Conservation (phyloP, 1,140 invertebrate genomes). For the Drosophila bifasciata region DNA sequence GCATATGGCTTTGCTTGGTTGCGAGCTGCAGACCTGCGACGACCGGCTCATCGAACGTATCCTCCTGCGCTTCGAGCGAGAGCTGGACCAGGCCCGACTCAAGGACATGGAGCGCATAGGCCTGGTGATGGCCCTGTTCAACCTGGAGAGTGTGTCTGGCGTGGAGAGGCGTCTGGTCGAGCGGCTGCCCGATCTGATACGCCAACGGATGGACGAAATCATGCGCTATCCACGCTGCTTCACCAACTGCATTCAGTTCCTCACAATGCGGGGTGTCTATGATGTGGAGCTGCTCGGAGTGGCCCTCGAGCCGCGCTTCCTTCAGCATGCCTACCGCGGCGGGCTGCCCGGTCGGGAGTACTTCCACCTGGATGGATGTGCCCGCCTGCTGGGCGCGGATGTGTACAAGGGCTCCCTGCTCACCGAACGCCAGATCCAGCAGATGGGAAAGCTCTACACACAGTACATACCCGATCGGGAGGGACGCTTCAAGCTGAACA, state of each 20-base stretch:
- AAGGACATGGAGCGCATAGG: slow-evolving; percentile 88
- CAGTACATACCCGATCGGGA: slow-evolving; percentile 84
- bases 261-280: slow-evolving; percentile 84
- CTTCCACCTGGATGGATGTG: slow-evolving; percentile 85
- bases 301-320: slow-evolving; percentile 83
- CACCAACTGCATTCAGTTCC: slow-evolving; percentile 84
- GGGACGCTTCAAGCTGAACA: slow-evolving; percentile 82
- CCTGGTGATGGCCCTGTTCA: slow-evolving; percentile 85
- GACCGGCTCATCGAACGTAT: slow-evolving; percentile 76
- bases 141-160: slow-evolving; percentile 81
- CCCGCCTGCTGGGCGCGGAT: slow-evolving; percentile 83
- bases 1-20: slow-evolving; percentile 86
- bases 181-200: slow-evolving; percentile 84
- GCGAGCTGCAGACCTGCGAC: slow-evolving; percentile 84
- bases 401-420: slow-evolving; percentile 85
- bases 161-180: slow-evolving; percentile 83
- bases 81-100: slow-evolving; percentile 83
- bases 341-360: slow-evolving; percentile 83
- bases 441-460: slow-evolving; percentile 84
- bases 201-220: slow-evolving; percentile 84
- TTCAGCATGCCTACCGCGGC: slow-evolving; percentile 81
- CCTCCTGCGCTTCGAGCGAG: slow-evolving; percentile 75
- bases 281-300: slow-evolving; percentile 85
- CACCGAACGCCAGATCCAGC: slow-evolving; percentile 64
- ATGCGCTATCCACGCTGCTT: slow-evolving; percentile 83